A percentile compares a stretch with the other conserved stretches of the same genome.
phyloP scores from a whole-genome alignment of 2,113 vertebrate species.

The Lophochroa leadbeateri region DNA sequence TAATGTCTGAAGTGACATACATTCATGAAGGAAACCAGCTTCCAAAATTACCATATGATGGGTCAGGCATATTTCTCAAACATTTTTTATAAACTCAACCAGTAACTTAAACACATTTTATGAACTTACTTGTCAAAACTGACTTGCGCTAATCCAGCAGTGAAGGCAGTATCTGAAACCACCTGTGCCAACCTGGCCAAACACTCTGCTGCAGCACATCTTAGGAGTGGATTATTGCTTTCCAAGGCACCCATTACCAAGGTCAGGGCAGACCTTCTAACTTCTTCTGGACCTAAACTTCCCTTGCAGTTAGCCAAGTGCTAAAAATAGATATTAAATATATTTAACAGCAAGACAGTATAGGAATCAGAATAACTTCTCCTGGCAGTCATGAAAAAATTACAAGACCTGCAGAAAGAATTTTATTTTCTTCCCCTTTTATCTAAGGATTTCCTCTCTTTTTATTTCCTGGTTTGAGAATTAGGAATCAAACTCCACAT shows the following conservation, averaged over 20 bases:
- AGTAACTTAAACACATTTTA: not conserved
- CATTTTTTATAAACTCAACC: not conserved
- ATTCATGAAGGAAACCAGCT: not conserved
- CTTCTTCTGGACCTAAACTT: slow-evolving; percentile 82
- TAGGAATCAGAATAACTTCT: not conserved
- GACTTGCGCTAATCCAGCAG: slow-evolving; percentile 83
- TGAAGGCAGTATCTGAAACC: slow-evolving; percentile 83
- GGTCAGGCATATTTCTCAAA: not conserved
- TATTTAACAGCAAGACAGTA: not conserved
- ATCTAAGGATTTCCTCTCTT: not conserved
- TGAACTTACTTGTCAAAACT: slow-evolving; percentile 91
- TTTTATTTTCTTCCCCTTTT: not conserved
- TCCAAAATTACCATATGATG: not conserved
- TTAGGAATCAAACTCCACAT: not conserved
- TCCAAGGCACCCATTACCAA: slow-evolving; percentile 87
- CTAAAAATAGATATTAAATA: slow-evolving; percentile 62
- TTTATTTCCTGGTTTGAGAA: not conserved
- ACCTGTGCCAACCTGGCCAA: slow-evolving; percentile 87
- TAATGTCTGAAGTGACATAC: not conserved
- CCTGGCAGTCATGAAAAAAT: not conserved
- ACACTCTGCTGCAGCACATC: slow-evolving; percentile 88
- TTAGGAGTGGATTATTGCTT: slow-evolving; percentile 80
- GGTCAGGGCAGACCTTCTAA: slow-evolving; percentile 76
- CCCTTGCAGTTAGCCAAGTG: slow-evolving; percentile 73
- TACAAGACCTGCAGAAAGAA: not conserved